Evolutionary conservation across 2,888 invertebrate genomes (phyloP).

Genomic region (Aleiodes leptofemur): DNA sequence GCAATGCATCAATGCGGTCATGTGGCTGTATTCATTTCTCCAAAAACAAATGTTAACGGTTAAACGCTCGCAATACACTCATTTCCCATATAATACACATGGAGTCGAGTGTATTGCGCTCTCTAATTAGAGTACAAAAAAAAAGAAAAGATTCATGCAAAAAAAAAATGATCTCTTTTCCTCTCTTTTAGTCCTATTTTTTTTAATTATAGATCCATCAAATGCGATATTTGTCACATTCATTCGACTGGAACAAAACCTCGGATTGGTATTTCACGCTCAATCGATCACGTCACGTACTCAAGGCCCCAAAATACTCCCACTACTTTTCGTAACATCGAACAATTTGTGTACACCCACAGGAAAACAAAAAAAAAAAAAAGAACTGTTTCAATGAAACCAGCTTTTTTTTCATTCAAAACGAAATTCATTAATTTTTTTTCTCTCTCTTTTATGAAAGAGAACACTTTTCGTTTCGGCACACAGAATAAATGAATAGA

Average conservation of each 20-base stretch:
- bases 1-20: constrained; percentile 38
- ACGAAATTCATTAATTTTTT: not conserved
- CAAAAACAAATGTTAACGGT: constrained; percentile 36
- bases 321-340: constrained; percentile 23
- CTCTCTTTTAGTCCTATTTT: not conserved
- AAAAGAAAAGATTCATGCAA: not conserved
- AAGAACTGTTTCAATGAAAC: not conserved
- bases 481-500: too few species aligned
- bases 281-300: constrained; percentile 42
- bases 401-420: not conserved
- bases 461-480: too few species aligned
- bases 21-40: constrained; percentile 25
- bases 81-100: not conserved
- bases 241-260: constrained; percentile 16
- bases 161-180: constrained; percentile 5
- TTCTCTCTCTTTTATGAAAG: not conserved
- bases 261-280: constrained; percentile 34
- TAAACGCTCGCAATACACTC: constrained; percentile 16
- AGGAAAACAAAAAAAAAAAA: not conserved
- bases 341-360: constrained; percentile 4
- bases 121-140: constrained; percentile 16
- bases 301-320: constrained; percentile 40
- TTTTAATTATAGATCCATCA: constrained; percentile 27
- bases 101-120: not conserved
- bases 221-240: constrained; percentile 13